Conservation (phyloP, 1,140 invertebrate genomes). For the Metaphire vulgaris region DNA sequence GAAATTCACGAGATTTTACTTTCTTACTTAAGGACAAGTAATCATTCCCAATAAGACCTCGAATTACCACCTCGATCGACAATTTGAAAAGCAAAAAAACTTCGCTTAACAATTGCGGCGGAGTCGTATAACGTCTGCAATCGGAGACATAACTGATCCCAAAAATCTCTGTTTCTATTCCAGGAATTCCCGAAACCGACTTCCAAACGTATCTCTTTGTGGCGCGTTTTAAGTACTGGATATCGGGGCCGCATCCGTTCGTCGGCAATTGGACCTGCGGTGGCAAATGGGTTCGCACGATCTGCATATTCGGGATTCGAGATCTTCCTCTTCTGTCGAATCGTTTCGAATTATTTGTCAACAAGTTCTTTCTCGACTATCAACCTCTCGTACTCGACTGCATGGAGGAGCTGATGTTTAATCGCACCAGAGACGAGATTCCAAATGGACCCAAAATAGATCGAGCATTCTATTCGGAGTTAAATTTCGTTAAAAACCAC, state of each 20-base stretch:
- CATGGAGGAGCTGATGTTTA: slow-evolving; percentile 34
- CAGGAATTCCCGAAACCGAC: slow-evolving; percentile 22
- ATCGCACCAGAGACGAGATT: neutral
- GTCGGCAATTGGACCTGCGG: slow-evolving; percentile 21
- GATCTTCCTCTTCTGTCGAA: slow-evolving; percentile 37
- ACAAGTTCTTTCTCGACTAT: slow-evolving; percentile 44
- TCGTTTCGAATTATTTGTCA: slow-evolving; percentile 41
- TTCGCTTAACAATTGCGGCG: too few species aligned
- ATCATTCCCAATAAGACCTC: too few species aligned
- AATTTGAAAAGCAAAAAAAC: too few species aligned
- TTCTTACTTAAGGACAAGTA: too few species aligned
- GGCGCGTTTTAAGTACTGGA: slow-evolving; percentile 29
- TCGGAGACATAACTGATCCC: too few species aligned
- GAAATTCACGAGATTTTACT: too few species aligned
- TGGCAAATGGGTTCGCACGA: slow-evolving; percentile 24
- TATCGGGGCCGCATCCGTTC: too few species aligned
- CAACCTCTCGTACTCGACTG: slow-evolving; percentile 41
- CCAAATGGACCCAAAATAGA: neutral
- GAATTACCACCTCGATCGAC: too few species aligned
- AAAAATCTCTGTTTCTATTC: neutral
- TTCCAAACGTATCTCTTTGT: slow-evolving; percentile 17
- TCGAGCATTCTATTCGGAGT: neutral
- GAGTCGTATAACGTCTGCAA: too few species aligned
- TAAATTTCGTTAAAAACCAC: neutral
- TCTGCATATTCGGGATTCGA: slow-evolving; percentile 37